Percentiles rank a stretch among this genome's conserved stretches.
Evolutionary conservation across 2,888 invertebrate species (phyloP).

Genomic region (Erynnis tages): DNA sequence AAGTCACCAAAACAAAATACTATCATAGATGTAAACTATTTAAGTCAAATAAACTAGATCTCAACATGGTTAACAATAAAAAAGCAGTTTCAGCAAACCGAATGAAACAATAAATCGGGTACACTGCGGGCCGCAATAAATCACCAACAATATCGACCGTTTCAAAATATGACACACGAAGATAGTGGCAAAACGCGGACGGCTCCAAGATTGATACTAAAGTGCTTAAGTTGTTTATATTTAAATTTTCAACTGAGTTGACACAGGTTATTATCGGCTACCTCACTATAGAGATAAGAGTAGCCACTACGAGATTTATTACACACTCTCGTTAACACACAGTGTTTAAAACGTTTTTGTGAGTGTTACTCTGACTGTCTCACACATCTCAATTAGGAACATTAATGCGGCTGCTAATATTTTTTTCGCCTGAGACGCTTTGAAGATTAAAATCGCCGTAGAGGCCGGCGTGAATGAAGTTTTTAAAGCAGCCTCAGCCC

Average conservation of each 20-base stretch:
- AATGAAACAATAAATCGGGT: constrained; percentile 31
- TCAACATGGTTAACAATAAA: constrained; percentile 11
- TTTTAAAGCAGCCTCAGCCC: constrained; percentile 15
- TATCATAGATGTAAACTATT: neutral
- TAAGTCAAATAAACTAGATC: constrained; percentile 3
- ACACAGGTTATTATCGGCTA: constrained; percentile 67
- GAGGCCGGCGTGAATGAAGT: constrained; percentile 20
- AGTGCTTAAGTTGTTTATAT: constrained; percentile 64
- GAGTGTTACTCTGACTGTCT: constrained; percentile 55
- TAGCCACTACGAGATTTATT: constrained; percentile 74
- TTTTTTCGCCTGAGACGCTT: constrained; percentile 34
- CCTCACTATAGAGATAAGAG: constrained; percentile 67
- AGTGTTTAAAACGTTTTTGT: constrained; percentile 49
- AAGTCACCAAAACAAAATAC: no score
- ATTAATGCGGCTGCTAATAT: constrained; percentile 56
- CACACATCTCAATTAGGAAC: constrained; percentile 65
- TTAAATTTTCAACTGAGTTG: constrained; percentile 65
- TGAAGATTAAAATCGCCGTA: constrained; percentile 36
- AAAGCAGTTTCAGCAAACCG: constrained; percentile 25
- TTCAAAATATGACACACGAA: constrained; percentile 39
- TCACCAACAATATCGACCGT: constrained; percentile 26
- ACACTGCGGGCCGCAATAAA: constrained; percentile 17
- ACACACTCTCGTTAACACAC: constrained; percentile 61
- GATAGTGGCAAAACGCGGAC: constrained; percentile 39
- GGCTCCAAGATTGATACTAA: constrained; percentile 42